Base-by-base conservation (phyloP, 1,140 invertebrate species). In the Eriocheir sinensis region DNA sequence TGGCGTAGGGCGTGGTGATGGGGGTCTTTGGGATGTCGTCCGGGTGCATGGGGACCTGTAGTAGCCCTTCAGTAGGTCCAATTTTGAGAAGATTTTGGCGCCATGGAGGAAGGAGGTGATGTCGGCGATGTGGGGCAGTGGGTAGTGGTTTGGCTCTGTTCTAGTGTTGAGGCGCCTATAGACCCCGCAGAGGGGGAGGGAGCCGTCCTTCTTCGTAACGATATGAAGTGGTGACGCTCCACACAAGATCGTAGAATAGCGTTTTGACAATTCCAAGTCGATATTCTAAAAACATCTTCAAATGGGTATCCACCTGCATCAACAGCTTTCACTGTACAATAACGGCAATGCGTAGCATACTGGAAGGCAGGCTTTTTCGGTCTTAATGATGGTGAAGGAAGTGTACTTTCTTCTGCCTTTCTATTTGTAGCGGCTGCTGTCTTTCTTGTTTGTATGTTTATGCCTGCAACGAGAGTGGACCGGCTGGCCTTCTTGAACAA, bases 281-380 rank as follows among this genome's bases (percentile, higher is more conserved):
- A 85, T 85, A 85, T 27, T 15, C 81, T 4, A 30, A 85, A 85
- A 15, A 85, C 12, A 85, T 85, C 81, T 4, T 41, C 88, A 89
- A 44, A 40, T 12, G 38, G 88, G n/a, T 12, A 89, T 89, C 15
- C 88, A 89, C 41, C 88, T 38, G 3, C 88, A 89, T 89, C 88
- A 89, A 89, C 88, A 89, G 36, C 88, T n/a, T 89, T 89, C 88
- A 89, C 36, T 89, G 88, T 89, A 89, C 88, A 89, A 89, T 89
- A 89, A 89, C 40, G 88, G 44, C 88, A 89, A 89, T 41, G 88
- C 40, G 88, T 89, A 89, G 88, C 88, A 40, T 44, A 89, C 36
- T 48, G 41, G 88, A 89, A 89, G 41, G 88, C 88, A 44, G 88
- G 88, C 88, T 85, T 85, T 85, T 34, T 81, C 81, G 30, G 21